Evolutionary conservation across 2,797 vertebrate species (phyloP), one percentile per base, ranked within the genome.

Genomic region (Gouania willdenowi): DNA sequence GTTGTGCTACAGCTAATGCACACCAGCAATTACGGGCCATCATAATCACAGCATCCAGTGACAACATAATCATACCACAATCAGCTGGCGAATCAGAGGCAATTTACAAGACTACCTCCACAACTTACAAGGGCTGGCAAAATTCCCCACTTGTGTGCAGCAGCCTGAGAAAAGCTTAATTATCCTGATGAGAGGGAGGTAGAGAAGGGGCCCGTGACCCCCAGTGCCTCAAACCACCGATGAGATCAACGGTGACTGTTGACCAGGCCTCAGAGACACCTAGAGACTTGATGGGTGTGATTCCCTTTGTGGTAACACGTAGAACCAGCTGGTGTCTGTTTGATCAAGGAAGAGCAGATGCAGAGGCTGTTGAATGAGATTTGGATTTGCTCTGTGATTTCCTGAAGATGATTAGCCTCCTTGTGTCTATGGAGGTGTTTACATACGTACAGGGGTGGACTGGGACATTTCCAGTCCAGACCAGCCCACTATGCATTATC

Each of bases 41-140:
- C 79, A 84, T 84, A 86, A 88, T 87, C 85, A 88, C 69, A 83
- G 79, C 83, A 85, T 81, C 73, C 78, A 83, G 72, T 85, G 84
- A 89, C 86, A 86, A 81, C 75, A 86, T 86, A 87, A 88, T 88
- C 83, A 87, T 75, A 73, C 82, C 77, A 84, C 82, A 87, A 86
- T 85, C 80, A 80, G 69, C 67, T 82, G 81, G 72, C 70, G 59
- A 84, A 83, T 86, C 83, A 80, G 77, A 72, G 70, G 76, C 81
- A 88, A 86, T 89, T 88, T 86, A 70, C 79, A 71, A n/a, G 77
- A 84, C 74, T 73, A 75, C 63, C 72, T 61, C 54, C 27, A 69
- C 71, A 81, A 74, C 75, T 84, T 79, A 57, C 71, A 82, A 71
- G 71, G 75, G 65, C 58, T 69, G 73, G 56, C 39, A 34, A 78